Percentiles rank a stretch among this genome's conserved stretches.
Evolutionary conservation across 2,113 vertebrate genomes (phyloP).

Genomic region (Azemiops feae): DNA sequence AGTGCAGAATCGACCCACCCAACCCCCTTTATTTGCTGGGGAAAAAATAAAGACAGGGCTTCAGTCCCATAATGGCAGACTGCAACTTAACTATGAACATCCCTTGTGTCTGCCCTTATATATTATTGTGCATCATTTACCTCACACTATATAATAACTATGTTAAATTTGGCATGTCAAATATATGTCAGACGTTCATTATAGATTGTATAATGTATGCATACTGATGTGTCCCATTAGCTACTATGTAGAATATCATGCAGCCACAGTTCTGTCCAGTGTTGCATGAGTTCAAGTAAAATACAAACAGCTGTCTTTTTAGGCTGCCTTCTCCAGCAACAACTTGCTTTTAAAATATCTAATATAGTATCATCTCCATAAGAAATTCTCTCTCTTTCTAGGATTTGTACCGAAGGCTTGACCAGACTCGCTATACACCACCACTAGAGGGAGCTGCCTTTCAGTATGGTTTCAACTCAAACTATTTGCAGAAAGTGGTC

Average conservation of each 20-base stretch:
- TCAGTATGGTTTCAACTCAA: conserved; percentile 84
- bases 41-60: not conserved
- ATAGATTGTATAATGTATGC: not conserved
- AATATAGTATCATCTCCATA: not conserved
- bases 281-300: not conserved
- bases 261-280: not conserved
- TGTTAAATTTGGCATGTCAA: not conserved
- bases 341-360: fast-evolving
- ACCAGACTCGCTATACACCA: conserved; percentile 69
- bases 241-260: not conserved
- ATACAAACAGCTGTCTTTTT: not conserved
- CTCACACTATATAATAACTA: not conserved
- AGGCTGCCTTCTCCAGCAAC: fast-evolving
- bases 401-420: conserved; percentile 82
- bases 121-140: not conserved
- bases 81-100: not conserved
- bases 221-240: not conserved
- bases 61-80: not conserved
- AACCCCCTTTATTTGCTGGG: not conserved
- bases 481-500: conserved; percentile 75
- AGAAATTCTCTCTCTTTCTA: conserved; percentile 42
- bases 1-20: not conserved
- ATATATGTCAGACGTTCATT: not conserved
- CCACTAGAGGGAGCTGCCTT: conserved; percentile 76
- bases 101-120: not conserved